Evolutionary conservation across 2,113 vertebrate genomes (phyloP), one percentile per base, ranked within the genome.

Genomic region (Polypterus bichir): DNA sequence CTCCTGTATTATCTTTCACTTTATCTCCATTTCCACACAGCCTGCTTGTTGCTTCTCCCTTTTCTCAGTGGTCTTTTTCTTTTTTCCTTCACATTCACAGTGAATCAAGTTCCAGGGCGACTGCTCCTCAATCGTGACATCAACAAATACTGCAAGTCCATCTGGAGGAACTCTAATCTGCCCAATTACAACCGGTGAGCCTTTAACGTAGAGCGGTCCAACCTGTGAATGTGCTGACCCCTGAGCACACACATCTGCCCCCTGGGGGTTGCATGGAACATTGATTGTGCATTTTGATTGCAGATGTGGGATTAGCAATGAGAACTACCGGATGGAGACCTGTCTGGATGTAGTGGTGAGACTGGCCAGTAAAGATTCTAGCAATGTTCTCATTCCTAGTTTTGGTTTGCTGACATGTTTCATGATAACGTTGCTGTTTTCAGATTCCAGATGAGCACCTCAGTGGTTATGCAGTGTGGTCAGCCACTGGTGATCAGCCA

Each of bases 91-190:
- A 27, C 27, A 7, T 57, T 56, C n/a, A 9, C 3, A 88, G 86
- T 88, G 59, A 64, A 62, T 56, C 70, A 76, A 66, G 64, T 11
- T 1, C 47, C 0, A 2, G 73, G 72, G 0, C 65, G 63, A 0
- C 54, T 87, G 63, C 72, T 85, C 61, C 79, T 89, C 55, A 83
- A 68, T 62, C 77, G 87, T 76, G 79, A 87, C 73, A 8, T 80
- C 59, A 79, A 77, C 62, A 87, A 81, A 68, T 89, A 83, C 75
- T 89, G 87, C 70, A 83, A 73, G 63, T 87, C 84, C 63, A 54
- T 86, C 44, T 88, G 87, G 87, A 83, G 53, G 70, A 80, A 85
- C 60, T 62, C 75, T 45, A 81, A 62, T 46, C 46, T 65, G 48
- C 45, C 68, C 4, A 88, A 86, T 69, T 77, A 79, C 68, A 86